Conservation (phyloP, 2,888 invertebrate genomes). For the Conchocele bisecta region DNA sequence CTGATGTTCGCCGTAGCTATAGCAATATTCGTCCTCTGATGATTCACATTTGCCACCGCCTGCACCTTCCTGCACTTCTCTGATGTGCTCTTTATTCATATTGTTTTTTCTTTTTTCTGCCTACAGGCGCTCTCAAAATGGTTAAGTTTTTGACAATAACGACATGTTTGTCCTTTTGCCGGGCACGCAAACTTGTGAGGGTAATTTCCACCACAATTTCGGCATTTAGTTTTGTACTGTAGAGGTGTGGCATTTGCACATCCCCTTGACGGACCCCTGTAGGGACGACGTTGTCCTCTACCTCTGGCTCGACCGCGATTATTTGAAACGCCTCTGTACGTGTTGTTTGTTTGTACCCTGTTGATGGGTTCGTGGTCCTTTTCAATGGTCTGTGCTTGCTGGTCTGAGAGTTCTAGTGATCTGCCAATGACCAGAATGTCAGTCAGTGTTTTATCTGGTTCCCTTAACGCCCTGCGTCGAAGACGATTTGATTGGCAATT, state of each 20-base stretch:
- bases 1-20: no score
- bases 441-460: slow-evolving; percentile 17
- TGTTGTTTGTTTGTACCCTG: no score
- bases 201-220: slow-evolving; percentile 38
- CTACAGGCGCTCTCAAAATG: slow-evolving; percentile 31
- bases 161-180: slow-evolving; percentile 20
- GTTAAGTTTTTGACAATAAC: slow-evolving; percentile 28
- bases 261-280: no score
- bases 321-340: no score
- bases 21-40: no score
- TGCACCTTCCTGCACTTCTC: no score
- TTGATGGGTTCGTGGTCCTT: no score
- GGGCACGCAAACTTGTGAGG: slow-evolving; percentile 25
- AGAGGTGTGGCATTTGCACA: no score
- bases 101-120: background rate
- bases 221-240: slow-evolving; percentile 12
- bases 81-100: no score
- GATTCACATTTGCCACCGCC: no score
- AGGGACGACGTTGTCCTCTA: no score
- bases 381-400: slow-evolving; percentile 50
- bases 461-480: slow-evolving; percentile 46
- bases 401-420: slow-evolving; percentile 39
- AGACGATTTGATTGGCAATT: slow-evolving; percentile 51
- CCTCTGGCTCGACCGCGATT: no score
- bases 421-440: slow-evolving; percentile 28